These are phyloP conservation scores for Pycnonotus jocosus DNA, from an alignment of 2,113 vertebrate genomes.

Conservation along the genomic window DNA sequence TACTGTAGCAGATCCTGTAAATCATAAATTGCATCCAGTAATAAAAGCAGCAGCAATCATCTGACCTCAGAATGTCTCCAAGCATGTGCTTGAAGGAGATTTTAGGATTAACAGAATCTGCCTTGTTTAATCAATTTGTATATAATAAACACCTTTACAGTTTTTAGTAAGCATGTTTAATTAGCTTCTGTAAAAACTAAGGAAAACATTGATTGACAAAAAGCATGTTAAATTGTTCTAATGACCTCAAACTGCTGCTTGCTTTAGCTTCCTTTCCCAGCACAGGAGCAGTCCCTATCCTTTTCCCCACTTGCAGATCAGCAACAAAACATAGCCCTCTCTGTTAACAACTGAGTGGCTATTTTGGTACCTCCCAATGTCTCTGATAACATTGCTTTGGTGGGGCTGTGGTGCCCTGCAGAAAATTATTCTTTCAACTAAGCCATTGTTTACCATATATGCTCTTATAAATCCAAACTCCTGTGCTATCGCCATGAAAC, in stretches of 20 bases:
- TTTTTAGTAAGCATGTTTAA: background rate
- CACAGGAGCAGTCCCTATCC: background rate
- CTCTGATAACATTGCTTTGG: background rate
- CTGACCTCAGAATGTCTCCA: background rate
- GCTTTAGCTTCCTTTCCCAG: background rate
- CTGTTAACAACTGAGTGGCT: background rate
- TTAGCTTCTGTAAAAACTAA: background rate
- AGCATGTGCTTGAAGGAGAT: background rate
- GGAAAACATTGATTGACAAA: background rate
- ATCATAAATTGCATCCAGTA: background rate
- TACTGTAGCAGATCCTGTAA: background rate
- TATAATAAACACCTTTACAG: background rate
- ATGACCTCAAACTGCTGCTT: background rate
- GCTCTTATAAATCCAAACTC: background rate
- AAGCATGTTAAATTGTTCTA: background rate
- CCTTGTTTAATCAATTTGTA: background rate
- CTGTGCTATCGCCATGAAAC: background rate
- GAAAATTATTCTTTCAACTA: background rate
- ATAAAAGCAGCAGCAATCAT: background rate
- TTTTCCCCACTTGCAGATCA: background rate
- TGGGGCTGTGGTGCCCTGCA: background rate
- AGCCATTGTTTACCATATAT: background rate
- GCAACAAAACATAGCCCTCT: background rate
- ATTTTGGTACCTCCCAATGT: background rate
- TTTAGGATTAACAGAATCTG: background rate